Base-by-base conservation (phyloP, 2,797 vertebrate genomes). In the Melanotaenia nigrans region DNA sequence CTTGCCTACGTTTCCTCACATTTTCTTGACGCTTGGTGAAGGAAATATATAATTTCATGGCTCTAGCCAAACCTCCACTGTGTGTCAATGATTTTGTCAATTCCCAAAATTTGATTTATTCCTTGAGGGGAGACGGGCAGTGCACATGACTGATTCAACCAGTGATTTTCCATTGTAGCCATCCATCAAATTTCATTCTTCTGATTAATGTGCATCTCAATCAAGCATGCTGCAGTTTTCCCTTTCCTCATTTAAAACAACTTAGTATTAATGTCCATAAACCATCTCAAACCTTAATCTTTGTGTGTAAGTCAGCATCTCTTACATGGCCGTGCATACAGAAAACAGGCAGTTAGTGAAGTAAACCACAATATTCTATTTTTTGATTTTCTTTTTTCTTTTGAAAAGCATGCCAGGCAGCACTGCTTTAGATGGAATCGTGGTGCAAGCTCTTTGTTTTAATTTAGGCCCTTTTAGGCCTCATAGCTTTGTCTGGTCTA, bases 141-240 rank as follows among this genome's bases (percentile, higher is more conserved):
- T 49, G 60, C 71, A 76, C 68, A 62, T 76, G 77, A 71, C 67
- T 73, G 72, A 32, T 35, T 77, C 47, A 64, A 22, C 59, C 58
- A 35, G 57, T 18, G 68, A 79, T 85, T 79, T 84, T 79, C 75
- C 78, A 81, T 74, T 80, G 67, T 57, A 73, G 63, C 69, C 63
- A 71, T 71, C 68, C 56, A 70, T 83, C 67, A 63, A 20, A 75
- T 68, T 60, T 24, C 5, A 73, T 73, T 72, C 47, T 57, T 47
- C 65, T 71, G 58, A 81, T 73, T 70, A 65, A 77, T 78, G 60
- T 51, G 68, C 53, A 36, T 76, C 69, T 65, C 42, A 30, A 69
- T 73, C 47, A 58, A n/a, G 54, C 42, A 32, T 25, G 35, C 40
- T 47, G 33, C 12, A 47, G 11, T 20, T 66, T 49, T 56, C 4